Conservation (phyloP, 2,797 vertebrate species). For the Scolopax rusticola region DNA sequence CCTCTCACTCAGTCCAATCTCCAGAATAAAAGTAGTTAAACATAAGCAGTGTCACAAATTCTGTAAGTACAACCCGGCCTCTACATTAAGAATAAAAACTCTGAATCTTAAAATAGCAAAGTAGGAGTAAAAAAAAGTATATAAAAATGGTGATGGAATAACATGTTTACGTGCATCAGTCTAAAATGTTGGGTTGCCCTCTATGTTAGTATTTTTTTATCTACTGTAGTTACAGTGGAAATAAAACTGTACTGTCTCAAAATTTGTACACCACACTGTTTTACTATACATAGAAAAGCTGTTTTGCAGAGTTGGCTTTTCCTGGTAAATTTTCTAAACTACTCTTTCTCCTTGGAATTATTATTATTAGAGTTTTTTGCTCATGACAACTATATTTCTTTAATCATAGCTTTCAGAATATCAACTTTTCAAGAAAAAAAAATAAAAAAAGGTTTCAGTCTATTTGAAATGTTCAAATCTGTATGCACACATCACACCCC, state of each 20-base stretch:
- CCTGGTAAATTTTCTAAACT: conserved; percentile 13
- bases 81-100: background rate
- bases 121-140: background rate
- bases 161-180: background rate
- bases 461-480: conserved; percentile 59
- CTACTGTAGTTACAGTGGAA: background rate
- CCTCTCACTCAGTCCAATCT: fast-evolving
- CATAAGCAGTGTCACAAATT: background rate
- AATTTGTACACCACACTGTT: background rate
- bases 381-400: conserved; percentile 26
- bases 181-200: background rate
- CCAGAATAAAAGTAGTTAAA: background rate
- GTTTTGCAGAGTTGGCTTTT: background rate
- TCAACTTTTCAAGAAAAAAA: background rate
- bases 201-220: background rate
- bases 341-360: background rate
- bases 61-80: background rate
- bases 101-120: background rate
- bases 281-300: background rate
- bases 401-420: conserved; percentile 52
- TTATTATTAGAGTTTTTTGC: conserved; percentile 32
- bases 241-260: background rate
- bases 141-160: background rate
- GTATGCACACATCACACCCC: conserved; percentile 12
- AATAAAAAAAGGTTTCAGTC: background rate